Base-by-base conservation (phyloP, 1,140 invertebrate genomes). In the Spodoptera frugiperda region DNA sequence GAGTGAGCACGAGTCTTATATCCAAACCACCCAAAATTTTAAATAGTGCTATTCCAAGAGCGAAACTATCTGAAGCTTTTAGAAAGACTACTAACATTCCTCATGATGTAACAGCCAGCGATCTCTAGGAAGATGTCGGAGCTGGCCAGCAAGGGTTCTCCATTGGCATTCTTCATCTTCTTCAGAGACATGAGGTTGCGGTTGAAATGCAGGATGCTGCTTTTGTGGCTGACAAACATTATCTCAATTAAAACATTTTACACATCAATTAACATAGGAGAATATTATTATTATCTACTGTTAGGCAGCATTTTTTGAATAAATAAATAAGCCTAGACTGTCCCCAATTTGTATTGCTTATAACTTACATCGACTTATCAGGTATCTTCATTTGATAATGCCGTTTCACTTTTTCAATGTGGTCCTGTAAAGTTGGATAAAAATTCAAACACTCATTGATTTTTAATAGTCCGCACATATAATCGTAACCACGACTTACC, bases 141-240 rank as follows among this genome's bases (percentile, higher is more conserved):
- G 9, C 85, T 63, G 10, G 83, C 73, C 15, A 91, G 78, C 9
- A 87, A 63, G n/a, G 78, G 76, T 2, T 81, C 78, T 0, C 90
- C 90, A 0, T 82, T 25, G 0, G 75, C 81, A 33, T 91, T 84
- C 12, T 63, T 84, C 0, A 82, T 77, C 48, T 88, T 81, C 54
- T 89, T 88, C 49, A 92, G 75, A 6, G 76, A 70, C 78, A 89
- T 82, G 25, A 92, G 61, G 63, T 87, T 88, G 0, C 81, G 80
- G 65, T 92, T 92, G 74, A 92, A 91, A 48, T 87, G 83, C 8
- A 88, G 67, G 55, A 92, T 90, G 67, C 90, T 91, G 78, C 89
- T 91, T 77, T 91, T 91, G 63, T 84, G 83, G 55, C 91, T 92
- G 67, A n/a, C 57, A 72, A 67, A 25, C 68, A 17, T 15, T 3